A percentile compares a stretch with the other conserved stretches of the same genome.
These are phyloP conservation scores for Ischnus inquisitorius DNA, from an alignment of 2,888 invertebrate genomes.

Conservation along the genomic window DNA sequence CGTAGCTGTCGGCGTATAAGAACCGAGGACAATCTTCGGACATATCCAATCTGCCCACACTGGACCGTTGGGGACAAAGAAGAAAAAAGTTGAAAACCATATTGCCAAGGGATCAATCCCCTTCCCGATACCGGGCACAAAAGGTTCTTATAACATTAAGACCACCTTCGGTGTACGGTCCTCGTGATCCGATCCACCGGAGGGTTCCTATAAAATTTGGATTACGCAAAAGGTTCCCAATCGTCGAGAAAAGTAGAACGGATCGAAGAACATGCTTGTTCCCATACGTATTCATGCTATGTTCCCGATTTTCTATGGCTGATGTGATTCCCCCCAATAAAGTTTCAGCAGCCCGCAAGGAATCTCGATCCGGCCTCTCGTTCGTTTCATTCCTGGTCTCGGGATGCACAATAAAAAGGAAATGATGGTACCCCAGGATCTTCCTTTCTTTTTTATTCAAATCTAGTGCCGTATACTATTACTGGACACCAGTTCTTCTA, in stretches of 20 bases:
- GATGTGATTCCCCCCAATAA: slow-evolving; percentile 20
- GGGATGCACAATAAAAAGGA: neutral
- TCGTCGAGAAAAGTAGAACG: neutral
- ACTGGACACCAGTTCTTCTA: no score
- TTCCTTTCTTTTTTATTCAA: no score
- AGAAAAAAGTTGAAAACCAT: neutral
- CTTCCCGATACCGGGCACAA: neutral
- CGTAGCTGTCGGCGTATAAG: neutral
- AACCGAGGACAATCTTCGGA: neutral
- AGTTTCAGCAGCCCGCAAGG: neutral
- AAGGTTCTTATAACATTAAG: neutral
- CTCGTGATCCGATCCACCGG: neutral
- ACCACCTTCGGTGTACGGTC: neutral
- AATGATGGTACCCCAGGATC: neutral
- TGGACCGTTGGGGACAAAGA: neutral
- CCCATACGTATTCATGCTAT: neutral
- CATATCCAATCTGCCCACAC: neutral
- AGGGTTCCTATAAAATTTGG: slow-evolving; percentile 32
- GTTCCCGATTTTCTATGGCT: neutral
- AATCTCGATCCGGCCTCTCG: slow-evolving; percentile 17
- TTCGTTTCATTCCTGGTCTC: neutral
- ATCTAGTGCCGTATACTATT: no score
- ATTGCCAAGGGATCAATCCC: slow-evolving; percentile 14
- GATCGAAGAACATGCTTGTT: neutral
- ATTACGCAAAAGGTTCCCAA: neutral